These are phyloP conservation scores for Hormaphis cornu DNA, from an alignment of 1,140 invertebrate species.

Conservation along the genomic window DNA sequence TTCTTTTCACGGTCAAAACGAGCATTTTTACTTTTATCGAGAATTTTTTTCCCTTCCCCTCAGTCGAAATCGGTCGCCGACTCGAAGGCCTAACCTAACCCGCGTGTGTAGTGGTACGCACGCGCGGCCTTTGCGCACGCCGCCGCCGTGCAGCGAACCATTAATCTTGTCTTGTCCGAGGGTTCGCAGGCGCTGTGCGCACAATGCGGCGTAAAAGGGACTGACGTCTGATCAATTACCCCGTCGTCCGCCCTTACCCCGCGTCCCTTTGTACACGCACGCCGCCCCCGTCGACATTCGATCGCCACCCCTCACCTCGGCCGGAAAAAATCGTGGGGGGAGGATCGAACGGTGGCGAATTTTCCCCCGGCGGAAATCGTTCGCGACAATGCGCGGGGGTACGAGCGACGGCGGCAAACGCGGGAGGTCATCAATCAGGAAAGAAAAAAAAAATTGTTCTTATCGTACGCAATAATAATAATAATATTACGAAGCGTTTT, in stretches of 20 bases:
- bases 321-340: too few species aligned
- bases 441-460: slow-evolving; percentile 14
- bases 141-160: not conserved
- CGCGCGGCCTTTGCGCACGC: too few species aligned
- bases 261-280: not conserved
- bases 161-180: slow-evolving; percentile 30
- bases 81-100: too few species aligned
- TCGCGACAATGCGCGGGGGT: not conserved
- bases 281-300: not conserved
- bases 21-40: too few species aligned
- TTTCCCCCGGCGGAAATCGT: slow-evolving; percentile 6
- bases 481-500: too few species aligned
- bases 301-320: not conserved
- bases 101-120: too few species aligned
- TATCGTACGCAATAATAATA: not conserved
- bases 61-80: too few species aligned
- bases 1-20: too few species aligned
- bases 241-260: not conserved
- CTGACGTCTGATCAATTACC: slow-evolving; percentile 30
- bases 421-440: slow-evolving; percentile 26
- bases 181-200: not conserved
- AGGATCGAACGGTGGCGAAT: not conserved
- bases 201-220: slow-evolving; percentile 22
- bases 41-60: too few species aligned
- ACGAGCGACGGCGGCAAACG: not conserved